Conservation (phyloP, 2,797 vertebrate species). For the Leptoclinus maculatus region DNA sequence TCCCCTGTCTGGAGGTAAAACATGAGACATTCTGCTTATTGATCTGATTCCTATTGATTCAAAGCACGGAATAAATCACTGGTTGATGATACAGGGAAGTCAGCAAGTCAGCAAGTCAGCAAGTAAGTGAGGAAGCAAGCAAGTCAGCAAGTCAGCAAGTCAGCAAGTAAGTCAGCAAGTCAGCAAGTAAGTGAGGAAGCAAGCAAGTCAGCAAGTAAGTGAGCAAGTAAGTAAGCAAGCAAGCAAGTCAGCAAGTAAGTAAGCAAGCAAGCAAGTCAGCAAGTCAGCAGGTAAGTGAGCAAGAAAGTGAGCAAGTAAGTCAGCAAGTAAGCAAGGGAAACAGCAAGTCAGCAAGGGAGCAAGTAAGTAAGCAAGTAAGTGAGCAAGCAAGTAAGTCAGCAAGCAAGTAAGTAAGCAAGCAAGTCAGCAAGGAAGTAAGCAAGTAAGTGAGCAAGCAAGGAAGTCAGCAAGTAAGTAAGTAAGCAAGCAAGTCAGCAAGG, state of each 20-base stretch:
- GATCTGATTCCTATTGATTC: too few relatives aligned
- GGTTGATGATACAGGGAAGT: not conserved
- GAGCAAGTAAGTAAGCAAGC: not conserved
- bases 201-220: not conserved
- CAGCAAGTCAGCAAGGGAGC: not conserved
- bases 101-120: not conserved
- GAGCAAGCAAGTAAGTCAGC: not conserved
- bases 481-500: rapidly evolving
- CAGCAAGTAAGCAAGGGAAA: not conserved
- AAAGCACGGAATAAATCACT: not conserved
- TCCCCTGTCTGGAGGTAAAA: constrained; percentile 71
- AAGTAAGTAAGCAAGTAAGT: too few relatives aligned
- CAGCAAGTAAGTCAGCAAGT: not conserved
- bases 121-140: not conserved
- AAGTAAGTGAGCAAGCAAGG: not conserved
- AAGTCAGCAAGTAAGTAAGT: not conserved
- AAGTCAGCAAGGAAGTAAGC: rapidly evolving
- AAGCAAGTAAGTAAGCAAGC: rapidly evolving
- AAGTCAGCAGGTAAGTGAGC: not conserved
- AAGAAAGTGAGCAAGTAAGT: not conserved
- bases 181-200: not conserved
- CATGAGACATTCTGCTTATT: not conserved
- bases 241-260: not conserved
- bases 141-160: not conserved
- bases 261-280: not conserved